A percentile compares a stretch with the other conserved stretches of the same genome.
phyloP scores from a whole-genome alignment of 2,888 invertebrate genomes.

The Zygaena filipendulae region DNA sequence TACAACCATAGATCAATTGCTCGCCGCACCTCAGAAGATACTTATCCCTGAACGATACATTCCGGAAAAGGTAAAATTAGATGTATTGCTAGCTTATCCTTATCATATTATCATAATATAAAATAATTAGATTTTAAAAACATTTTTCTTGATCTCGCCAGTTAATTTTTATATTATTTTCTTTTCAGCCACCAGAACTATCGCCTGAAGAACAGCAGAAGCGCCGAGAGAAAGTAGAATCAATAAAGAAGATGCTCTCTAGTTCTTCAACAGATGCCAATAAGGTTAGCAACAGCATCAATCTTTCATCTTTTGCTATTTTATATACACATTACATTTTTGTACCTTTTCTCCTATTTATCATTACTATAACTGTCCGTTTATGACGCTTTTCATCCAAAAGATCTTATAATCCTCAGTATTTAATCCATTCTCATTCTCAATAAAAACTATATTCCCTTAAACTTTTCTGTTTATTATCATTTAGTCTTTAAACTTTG shows the following conservation, averaged over 20 bases:
- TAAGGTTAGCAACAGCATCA: constrained; percentile 47
- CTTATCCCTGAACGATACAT: constrained; percentile 92
- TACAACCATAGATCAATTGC: constrained; percentile 85
- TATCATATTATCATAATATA: too few species aligned
- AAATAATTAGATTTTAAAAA: too few species aligned
- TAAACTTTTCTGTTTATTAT: too few species aligned
- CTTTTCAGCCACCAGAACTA: constrained; percentile 76
- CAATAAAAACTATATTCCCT: too few species aligned
- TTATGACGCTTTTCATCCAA: not conserved
- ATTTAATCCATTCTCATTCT: too few species aligned
- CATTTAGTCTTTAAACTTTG: too few species aligned
- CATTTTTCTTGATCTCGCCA: not conserved
- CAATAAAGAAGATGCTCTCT: constrained; percentile 90
- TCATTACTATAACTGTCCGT: constrained; percentile 24
- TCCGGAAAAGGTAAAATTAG: constrained; percentile 79
- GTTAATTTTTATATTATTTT: constrained; percentile 3
- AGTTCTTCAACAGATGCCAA: constrained; percentile 66
- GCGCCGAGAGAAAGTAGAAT: constrained; percentile 87
- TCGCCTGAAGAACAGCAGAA: constrained; percentile 87
- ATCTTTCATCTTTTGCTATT: too few species aligned
- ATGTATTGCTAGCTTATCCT: too few species aligned
- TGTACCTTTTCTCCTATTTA: constrained; percentile 5
- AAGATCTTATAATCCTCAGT: too few species aligned
- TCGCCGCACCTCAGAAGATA: constrained; percentile 91
- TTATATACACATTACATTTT: too few species aligned